phyloP scores from a whole-genome alignment of 2,888 invertebrate genomes.

The Pocota personata region DNA sequence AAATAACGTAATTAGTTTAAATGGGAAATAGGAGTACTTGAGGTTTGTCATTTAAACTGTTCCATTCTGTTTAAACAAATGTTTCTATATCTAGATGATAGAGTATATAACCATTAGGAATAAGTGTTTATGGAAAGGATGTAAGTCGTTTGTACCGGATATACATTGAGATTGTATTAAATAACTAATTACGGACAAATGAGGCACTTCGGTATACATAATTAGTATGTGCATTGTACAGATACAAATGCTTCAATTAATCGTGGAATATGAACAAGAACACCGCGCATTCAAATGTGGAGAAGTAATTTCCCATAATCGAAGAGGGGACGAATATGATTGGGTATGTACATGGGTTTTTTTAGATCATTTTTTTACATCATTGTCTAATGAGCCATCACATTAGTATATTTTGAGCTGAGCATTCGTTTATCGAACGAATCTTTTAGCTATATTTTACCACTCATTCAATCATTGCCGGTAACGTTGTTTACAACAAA shows the following conservation, averaged over 20 bases:
- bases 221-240: slow-evolving; percentile 1
- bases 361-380: background rate
- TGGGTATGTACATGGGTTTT: background rate
- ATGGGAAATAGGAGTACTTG: slow-evolving; percentile 35
- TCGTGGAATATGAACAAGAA: slow-evolving; percentile 9
- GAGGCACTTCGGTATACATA: slow-evolving; percentile 23
- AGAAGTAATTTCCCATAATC: background rate
- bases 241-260: slow-evolving; percentile 17
- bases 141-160: slow-evolving; percentile 49
- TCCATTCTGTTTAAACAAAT: background rate
- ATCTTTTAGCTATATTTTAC: no score
- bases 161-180: slow-evolving; percentile 54
- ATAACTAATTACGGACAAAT: slow-evolving; percentile 53
- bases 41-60: slow-evolving; percentile 41
- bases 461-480: no score
- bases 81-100: background rate
- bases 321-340: slow-evolving; percentile 28
- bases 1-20: slow-evolving; percentile 38
- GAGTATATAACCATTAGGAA: background rate
- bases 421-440: no score
- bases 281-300: background rate
- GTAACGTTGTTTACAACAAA: no score
- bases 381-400: slow-evolving; percentile 9
- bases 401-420: no score
- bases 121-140: slow-evolving; percentile 34